Conservation (phyloP, 2,888 invertebrate species). For the Dicycla oo region DNA sequence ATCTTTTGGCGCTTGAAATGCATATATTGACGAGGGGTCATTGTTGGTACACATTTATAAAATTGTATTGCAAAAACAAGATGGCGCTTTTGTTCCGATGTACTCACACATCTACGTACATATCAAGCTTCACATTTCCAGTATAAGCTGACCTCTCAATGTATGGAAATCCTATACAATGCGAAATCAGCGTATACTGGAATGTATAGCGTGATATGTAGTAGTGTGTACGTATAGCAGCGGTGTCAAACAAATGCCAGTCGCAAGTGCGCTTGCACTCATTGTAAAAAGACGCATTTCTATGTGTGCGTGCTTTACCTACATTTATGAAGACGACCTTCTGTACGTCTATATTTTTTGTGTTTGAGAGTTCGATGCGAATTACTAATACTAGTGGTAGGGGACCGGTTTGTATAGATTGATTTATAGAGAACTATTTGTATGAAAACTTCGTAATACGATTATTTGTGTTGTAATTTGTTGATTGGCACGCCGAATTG, state of each 20-base stretch:
- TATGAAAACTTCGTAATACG: constrained; percentile 58
- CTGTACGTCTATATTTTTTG: constrained; percentile 18
- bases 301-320: not conserved
- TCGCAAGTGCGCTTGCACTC: not conserved
- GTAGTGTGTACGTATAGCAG: not conserved
- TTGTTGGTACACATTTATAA: too few relatives aligned
- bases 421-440: constrained; percentile 57
- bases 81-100: too few relatives aligned
- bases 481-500: constrained; percentile 48
- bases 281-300: not conserved
- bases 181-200: too few relatives aligned
- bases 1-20: too few relatives aligned
- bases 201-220: too few relatives aligned
- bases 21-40: too few relatives aligned
- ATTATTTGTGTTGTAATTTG: constrained; percentile 52
- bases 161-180: too few relatives aligned
- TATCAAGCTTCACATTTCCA: too few relatives aligned
- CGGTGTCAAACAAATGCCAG: not conserved
- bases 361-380: constrained; percentile 42
- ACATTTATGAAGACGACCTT: not conserved
- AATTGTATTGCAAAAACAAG: too few relatives aligned
- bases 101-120: too few relatives aligned
- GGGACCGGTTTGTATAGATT: constrained; percentile 57
- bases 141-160: too few relatives aligned
- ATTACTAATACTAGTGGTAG: constrained; percentile 59